phyloP scores from a whole-genome alignment of 2,888 invertebrate species.

The Heliconius sara region DNA sequence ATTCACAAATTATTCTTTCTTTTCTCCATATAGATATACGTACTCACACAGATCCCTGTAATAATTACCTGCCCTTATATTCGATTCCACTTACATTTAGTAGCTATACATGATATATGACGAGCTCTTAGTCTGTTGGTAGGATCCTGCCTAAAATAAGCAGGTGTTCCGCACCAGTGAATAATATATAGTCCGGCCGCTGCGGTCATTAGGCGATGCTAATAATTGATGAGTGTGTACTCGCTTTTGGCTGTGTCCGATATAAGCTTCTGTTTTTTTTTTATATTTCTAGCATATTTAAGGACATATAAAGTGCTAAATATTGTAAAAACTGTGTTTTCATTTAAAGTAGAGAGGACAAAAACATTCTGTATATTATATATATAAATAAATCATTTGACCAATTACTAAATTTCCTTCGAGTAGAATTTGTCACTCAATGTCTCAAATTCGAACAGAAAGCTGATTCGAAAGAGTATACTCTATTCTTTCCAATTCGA shows the following conservation, averaged over 20 bases:
- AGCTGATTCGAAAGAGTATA: too few relatives aligned
- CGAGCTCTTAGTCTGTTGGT: constrained; percentile 22
- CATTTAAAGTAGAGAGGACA: too few relatives aligned
- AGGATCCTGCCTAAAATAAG: constrained; percentile 32
- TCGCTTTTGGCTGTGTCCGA: constrained; percentile 19
- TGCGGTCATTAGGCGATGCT: constrained; percentile 41
- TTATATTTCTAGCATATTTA: not conserved
- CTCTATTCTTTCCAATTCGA: too few relatives aligned
- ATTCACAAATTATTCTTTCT: too few relatives aligned
- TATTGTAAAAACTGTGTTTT: too few relatives aligned
- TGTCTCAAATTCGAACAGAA: too few relatives aligned
- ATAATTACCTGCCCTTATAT: not conserved
- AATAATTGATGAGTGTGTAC: constrained; percentile 45
- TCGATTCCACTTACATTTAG: not conserved
- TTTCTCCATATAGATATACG: too few relatives aligned
- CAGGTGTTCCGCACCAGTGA: constrained; percentile 39
- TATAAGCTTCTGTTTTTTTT: not conserved
- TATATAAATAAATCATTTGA: too few relatives aligned
- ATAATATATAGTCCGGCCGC: constrained; percentile 38
- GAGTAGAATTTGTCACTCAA: too few relatives aligned
- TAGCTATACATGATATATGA: not conserved
- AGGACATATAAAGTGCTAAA: too few relatives aligned
- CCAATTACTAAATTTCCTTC: too few relatives aligned
- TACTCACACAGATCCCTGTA: not conserved
- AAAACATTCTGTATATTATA: too few relatives aligned